Evolutionary conservation across 2,888 invertebrate genomes (phyloP).

Genomic region (Muscina levida): DNA sequence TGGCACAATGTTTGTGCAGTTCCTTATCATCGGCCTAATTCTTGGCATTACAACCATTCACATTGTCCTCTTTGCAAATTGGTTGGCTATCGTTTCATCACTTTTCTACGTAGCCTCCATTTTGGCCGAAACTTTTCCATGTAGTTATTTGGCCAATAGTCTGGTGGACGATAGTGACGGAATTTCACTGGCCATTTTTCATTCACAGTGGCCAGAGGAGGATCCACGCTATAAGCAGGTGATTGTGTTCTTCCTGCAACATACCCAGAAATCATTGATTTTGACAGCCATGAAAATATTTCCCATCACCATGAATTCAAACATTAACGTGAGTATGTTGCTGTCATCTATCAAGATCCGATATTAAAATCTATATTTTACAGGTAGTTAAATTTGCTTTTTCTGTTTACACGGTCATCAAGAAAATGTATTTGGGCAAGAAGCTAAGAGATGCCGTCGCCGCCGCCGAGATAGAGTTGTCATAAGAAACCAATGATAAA

Average conservation of each 20-base stretch:
- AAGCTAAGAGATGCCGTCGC: conserved; percentile 21
- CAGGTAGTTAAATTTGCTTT: conserved; percentile 74
- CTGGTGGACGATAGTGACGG: conserved; percentile 69
- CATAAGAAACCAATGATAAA: too few relatives aligned
- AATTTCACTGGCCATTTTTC: conserved; percentile 70
- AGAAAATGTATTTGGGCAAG: conserved; percentile 71
- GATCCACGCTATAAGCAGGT: conserved; percentile 68
- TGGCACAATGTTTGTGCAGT: conserved; percentile 72
- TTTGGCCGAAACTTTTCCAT: conserved; percentile 71
- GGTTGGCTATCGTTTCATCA: conserved; percentile 69
- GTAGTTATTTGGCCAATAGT: conserved; percentile 72
- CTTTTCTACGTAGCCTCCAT: conserved; percentile 68
- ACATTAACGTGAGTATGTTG: conserved; percentile 69
- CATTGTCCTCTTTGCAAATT: conserved; percentile 69
- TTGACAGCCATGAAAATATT: conserved; percentile 73
- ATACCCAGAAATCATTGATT: conserved; percentile 70
- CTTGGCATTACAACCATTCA: conserved; percentile 71
- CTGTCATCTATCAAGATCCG: too few relatives aligned
- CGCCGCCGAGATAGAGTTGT: background rate
- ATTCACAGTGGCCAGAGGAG: conserved; percentile 71
- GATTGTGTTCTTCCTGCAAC: conserved; percentile 69
- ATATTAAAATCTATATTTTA: conserved; percentile 13
- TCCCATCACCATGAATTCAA: conserved; percentile 71
- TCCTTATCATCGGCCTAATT: conserved; percentile 70
- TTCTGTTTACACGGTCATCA: conserved; percentile 72